These are phyloP conservation scores for Azorinus chamasolen DNA, from an alignment of 2,888 invertebrate species.

Conservation along the genomic window DNA sequence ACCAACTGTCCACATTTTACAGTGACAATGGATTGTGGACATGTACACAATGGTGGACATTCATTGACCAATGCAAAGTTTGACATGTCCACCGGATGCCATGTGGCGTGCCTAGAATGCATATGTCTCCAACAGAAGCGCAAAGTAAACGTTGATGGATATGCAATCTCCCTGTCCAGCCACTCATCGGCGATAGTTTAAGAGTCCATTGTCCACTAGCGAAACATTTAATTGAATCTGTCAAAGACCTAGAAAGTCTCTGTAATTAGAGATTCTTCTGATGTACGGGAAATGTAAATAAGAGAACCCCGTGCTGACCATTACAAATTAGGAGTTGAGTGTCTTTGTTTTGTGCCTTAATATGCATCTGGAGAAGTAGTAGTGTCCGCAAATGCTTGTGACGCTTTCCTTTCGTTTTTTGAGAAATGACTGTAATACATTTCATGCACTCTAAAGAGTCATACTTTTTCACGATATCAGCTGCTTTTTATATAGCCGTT, in stretches of 20 bases:
- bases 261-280: conserved; percentile 44
- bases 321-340: too few species aligned
- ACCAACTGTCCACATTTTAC: conserved; percentile 48
- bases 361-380: too few species aligned
- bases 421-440: too few species aligned
- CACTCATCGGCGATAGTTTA: conserved; percentile 17
- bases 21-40: conserved; percentile 30
- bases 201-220: conserved; percentile 48
- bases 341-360: too few species aligned
- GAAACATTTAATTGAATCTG: conserved; percentile 48
- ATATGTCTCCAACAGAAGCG: conserved; percentile 4
- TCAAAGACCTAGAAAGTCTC: conserved; percentile 40
- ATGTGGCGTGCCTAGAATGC: conserved; percentile 50
- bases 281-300: neutral
- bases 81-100: conserved; percentile 3
- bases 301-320: too few species aligned
- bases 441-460: too few species aligned
- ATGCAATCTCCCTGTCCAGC: neutral
- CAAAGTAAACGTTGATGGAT: conserved; percentile 13
- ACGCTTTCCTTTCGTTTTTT: too few species aligned
- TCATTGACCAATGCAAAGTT: conserved; percentile 37
- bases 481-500: too few species aligned
- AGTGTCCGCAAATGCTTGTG: too few species aligned
- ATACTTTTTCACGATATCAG: too few species aligned
- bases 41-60: too few species aligned